Percentiles rank a stretch among this genome's conserved stretches.
Evolutionary conservation across 1,140 invertebrate species (phyloP).

Genomic region (Saxidomus purpurata): DNA sequence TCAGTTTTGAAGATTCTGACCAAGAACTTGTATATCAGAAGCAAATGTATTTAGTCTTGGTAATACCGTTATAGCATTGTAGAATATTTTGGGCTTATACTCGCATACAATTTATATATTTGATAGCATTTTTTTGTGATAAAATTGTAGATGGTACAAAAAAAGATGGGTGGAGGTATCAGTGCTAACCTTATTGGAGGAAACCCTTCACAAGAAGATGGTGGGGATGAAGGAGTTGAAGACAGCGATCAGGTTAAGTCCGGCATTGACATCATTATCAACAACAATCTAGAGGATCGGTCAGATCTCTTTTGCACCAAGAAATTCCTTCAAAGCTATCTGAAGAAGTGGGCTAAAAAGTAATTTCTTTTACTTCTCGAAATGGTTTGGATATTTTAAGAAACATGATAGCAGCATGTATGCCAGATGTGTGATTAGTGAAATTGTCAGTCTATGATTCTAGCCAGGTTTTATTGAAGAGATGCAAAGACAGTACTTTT

Average conservation of each 20-base stretch:
- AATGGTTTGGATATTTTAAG: not conserved
- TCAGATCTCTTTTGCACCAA: not conserved
- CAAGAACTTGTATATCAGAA: no score
- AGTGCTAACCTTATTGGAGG: constrained; percentile 5
- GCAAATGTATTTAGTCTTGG: no score
- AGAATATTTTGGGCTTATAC: no score
- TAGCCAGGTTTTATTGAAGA: no score
- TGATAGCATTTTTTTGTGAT: no score
- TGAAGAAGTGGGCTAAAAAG: constrained; percentile 7
- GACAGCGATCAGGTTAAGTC: not conserved
- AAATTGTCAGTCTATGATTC: no score
- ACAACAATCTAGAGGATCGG: not conserved
- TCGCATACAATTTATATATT: no score
- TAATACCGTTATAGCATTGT: no score
- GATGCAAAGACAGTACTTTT: no score
- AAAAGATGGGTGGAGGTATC: not conserved
- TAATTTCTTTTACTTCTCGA: not conserved
- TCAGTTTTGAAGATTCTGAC: no score
- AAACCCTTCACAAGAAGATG: constrained; percentile 10
- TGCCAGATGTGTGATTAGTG: no score
- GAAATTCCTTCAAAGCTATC: not conserved
- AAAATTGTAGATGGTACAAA: not conserved
- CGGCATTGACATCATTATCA: not conserved
- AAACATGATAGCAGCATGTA: no score
- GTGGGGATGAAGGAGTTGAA: not conserved